Evolutionary conservation across 2,113 vertebrate genomes (phyloP).

Genomic region (Pseudorasbora parva): DNA sequence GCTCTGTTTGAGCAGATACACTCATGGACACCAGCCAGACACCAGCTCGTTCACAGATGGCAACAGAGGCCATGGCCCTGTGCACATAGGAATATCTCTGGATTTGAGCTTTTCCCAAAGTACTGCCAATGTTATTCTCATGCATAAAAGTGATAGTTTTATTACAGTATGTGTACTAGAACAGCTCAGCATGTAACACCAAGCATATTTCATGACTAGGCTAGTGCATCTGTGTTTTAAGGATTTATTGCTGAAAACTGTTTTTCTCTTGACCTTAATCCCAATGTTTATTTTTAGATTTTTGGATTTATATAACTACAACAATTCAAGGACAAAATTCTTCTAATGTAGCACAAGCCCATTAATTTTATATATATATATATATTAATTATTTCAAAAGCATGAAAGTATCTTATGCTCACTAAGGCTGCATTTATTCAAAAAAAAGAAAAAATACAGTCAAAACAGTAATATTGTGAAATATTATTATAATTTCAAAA

Average conservation of each 20-base stretch:
- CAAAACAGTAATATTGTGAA: neutral
- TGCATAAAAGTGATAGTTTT: neutral
- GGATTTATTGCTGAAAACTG: slow-evolving; percentile 14
- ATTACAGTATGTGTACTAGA: neutral
- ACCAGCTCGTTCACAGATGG: slow-evolving; percentile 48
- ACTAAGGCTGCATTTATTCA: neutral
- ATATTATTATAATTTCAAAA: neutral
- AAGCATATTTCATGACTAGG: neutral
- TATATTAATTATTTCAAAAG: no score
- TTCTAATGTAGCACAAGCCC: neutral
- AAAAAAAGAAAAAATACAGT: neutral
- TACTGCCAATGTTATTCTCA: neutral
- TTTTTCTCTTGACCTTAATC: slow-evolving; percentile 29
- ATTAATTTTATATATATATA: no score
- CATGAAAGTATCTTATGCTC: neutral
- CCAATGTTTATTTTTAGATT: slow-evolving; percentile 16
- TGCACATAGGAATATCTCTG: slow-evolving; percentile 41
- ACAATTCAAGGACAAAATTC: slow-evolving; percentile 18
- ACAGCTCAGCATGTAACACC: neutral
- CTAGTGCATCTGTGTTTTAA: neutral
- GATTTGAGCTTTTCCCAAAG: neutral
- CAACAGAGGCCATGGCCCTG: slow-evolving; percentile 16
- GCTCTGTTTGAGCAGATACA: slow-evolving; percentile 24
- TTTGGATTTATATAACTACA: slow-evolving; percentile 21
- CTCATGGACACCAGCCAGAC: slow-evolving; percentile 32